Conservation (phyloP, 2,113 vertebrate species). For the Fregata magnificens region DNA sequence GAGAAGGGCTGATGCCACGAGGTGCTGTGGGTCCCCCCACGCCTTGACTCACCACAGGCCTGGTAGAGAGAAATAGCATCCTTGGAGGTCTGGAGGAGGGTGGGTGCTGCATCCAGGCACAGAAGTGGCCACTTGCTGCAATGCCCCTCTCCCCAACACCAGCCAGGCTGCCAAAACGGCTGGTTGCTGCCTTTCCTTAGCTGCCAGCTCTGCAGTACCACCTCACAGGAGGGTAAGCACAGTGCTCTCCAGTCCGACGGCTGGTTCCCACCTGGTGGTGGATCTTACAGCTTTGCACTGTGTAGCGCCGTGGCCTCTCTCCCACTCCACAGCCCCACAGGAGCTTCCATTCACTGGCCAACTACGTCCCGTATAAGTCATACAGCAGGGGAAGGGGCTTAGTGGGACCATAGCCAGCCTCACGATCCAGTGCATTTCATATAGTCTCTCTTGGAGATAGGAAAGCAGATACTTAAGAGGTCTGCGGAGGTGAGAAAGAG, state of each 20-base stretch:
- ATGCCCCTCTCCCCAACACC: neutral
- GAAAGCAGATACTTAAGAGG: neutral
- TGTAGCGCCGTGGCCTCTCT: rapidly evolving
- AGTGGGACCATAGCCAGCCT: neutral
- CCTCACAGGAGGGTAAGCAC: rapidly evolving
- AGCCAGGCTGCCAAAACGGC: neutral
- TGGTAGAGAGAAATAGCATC: neutral
- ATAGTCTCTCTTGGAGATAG: neutral
- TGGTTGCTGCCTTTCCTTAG: neutral
- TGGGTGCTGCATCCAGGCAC: neutral
- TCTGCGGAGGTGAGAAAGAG: neutral
- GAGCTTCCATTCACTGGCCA: neutral
- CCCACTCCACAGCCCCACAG: neutral
- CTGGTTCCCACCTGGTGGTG: neutral
- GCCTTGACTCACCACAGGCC: neutral
- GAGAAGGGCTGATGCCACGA: neutral
- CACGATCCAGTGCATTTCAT: neutral
- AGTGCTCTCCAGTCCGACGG: rapidly evolving
- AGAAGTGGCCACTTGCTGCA: neutral
- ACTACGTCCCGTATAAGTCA: rapidly evolving
- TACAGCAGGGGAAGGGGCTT: rapidly evolving
- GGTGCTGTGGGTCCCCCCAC: neutral
- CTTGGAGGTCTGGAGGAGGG: neutral
- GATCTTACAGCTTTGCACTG: rapidly evolving
- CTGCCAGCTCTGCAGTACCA: rapidly evolving